Conservation (phyloP, 2,113 vertebrate genomes). For the Proteles cristata region DNA sequence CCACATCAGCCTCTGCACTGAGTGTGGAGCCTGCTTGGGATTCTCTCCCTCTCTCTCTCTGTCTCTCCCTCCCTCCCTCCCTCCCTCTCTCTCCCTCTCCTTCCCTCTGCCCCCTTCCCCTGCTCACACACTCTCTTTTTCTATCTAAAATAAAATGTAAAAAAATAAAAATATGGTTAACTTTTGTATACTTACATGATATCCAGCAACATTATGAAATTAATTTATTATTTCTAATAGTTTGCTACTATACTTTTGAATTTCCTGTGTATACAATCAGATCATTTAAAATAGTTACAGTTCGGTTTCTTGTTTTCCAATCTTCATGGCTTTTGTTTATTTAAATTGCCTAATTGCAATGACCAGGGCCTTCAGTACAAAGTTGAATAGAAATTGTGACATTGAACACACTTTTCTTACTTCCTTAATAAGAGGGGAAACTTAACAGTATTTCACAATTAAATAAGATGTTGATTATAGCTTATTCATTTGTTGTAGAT, state of each 20-base stretch:
- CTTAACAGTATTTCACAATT: background rate
- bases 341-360: background rate
- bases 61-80: too few species aligned
- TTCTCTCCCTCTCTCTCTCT: too few species aligned
- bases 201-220: background rate
- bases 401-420: background rate
- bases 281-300: background rate
- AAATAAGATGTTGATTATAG: background rate
- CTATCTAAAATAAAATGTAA: too few species aligned
- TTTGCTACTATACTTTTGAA: background rate
- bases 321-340: background rate
- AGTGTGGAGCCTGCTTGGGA: too few species aligned
- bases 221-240: background rate
- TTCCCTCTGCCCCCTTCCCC: too few species aligned
- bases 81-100: too few species aligned
- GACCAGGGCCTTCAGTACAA: background rate
- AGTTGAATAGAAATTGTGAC: background rate
- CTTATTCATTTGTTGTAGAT: background rate
- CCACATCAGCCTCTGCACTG: too few species aligned
- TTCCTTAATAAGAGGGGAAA: background rate
- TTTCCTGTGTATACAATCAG: background rate
- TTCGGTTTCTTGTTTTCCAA: background rate
- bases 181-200: background rate
- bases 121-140: too few species aligned
- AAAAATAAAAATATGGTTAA: background rate